These are phyloP conservation scores for Erebia palarica DNA, from an alignment of 2,888 invertebrate genomes.

Conservation along the genomic window DNA sequence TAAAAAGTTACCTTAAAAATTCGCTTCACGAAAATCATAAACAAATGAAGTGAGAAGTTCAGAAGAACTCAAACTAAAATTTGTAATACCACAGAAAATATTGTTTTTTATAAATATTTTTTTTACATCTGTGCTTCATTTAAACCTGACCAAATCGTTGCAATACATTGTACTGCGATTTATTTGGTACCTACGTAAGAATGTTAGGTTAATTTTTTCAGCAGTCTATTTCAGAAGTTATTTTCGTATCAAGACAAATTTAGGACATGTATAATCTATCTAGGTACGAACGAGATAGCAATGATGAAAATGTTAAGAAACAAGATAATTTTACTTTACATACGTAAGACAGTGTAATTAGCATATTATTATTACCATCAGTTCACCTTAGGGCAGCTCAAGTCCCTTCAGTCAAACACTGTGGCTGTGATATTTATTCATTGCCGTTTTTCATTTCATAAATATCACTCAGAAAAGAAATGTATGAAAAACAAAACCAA, in stretches of 20 bases:
- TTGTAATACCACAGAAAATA: too few species aligned
- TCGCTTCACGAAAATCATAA: too few species aligned
- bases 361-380: background rate
- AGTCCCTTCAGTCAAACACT: constrained; percentile 4
- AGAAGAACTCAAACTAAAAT: too few species aligned
- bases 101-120: too few species aligned
- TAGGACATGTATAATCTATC: constrained; percentile 41
- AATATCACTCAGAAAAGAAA: background rate
- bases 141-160: background rate
- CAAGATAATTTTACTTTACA: constrained; percentile 31
- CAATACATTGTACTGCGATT: constrained; percentile 33
- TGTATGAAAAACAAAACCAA: background rate
- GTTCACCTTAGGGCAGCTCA: background rate
- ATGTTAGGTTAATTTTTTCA: constrained; percentile 39
- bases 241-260: constrained; percentile 41
- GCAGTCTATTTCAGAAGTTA: constrained; percentile 37
- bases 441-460: too few species aligned
- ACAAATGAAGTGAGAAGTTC: too few species aligned
- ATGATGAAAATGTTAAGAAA: constrained; percentile 35
- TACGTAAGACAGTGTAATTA: constrained; percentile 3
- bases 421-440: too few species aligned
- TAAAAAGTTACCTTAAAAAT: too few species aligned
- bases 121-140: background rate
- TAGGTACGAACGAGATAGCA: constrained; percentile 38
- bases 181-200: constrained; percentile 34